Percentiles rank a stretch among this genome's conserved stretches.
Conservation (phyloP, 1,140 invertebrate genomes). For the Campoletis sonorensis region DNA sequence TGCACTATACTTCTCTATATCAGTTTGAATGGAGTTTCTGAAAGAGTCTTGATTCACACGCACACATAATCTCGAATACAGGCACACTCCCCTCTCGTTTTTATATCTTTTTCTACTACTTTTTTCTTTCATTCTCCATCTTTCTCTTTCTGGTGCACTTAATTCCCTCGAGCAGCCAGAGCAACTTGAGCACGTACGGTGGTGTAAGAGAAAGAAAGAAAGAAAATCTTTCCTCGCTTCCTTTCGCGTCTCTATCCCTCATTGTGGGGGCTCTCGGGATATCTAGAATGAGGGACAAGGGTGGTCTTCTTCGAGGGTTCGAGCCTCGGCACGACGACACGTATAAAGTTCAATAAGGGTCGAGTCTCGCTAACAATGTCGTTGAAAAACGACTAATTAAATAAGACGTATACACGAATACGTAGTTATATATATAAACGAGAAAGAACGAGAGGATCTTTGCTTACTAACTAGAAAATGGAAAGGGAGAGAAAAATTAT, state of each 20-base stretch:
- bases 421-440: constrained; percentile 23
- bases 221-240: constrained; percentile 56
- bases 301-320: constrained; percentile 34
- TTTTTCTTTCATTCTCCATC: neutral
- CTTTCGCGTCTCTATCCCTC: constrained; percentile 44
- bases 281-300: constrained; percentile 25
- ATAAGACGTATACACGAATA: constrained; percentile 72
- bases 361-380: constrained; percentile 69
- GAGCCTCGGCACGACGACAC: neutral
- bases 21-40: constrained; percentile 37
- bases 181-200: constrained; percentile 73
- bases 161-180: constrained; percentile 60
- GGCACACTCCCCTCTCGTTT: neutral
- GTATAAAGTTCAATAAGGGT: constrained; percentile 44
- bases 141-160: constrained; percentile 37
- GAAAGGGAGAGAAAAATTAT: neutral
- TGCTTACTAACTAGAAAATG: too few relatives aligned
- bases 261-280: neutral
- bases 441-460: neutral
- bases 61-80: neutral
- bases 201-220: constrained; percentile 44
- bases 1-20: neutral
- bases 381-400: constrained; percentile 74
- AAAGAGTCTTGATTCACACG: constrained; percentile 30
- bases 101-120: constrained; percentile 4